Conservation (phyloP, 2,888 invertebrate species). For the Therioaphis trifolii region DNA sequence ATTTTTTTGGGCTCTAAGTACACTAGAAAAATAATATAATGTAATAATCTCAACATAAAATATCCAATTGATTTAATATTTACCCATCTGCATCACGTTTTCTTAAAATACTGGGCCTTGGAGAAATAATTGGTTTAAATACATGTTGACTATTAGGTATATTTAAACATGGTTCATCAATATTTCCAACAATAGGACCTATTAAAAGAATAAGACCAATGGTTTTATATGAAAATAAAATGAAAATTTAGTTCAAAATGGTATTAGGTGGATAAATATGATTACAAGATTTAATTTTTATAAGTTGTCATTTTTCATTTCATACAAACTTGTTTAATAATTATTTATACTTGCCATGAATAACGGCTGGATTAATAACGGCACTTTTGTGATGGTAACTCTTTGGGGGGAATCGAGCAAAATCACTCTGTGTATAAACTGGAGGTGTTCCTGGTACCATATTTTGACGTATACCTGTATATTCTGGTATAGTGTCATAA, state of each 20-base stretch:
- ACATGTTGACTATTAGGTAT: constrained; percentile 57
- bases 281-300: too few relatives aligned
- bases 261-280: neutral
- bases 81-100: constrained; percentile 87
- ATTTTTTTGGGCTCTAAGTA: constrained; percentile 52
- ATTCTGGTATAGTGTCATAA: constrained; percentile 24
- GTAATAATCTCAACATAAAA: neutral
- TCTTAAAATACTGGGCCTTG: constrained; percentile 85
- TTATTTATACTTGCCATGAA: constrained; percentile 42
- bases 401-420: constrained; percentile 43
- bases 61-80: constrained; percentile 61
- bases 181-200: constrained; percentile 38
- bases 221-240: neutral
- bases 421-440: constrained; percentile 52
- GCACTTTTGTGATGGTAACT: constrained; percentile 19
- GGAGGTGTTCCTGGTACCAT: neutral
- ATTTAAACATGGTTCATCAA: constrained; percentile 27
- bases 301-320: too few relatives aligned
- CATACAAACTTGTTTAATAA: too few relatives aligned
- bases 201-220: neutral
- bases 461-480: neutral
- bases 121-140: constrained; percentile 72
- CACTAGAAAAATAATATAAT: constrained; percentile 27
- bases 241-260: too few relatives aligned
- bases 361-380: constrained; percentile 33